These are phyloP conservation scores for Thecocarcelia acutangulata DNA, from an alignment of 2,888 invertebrate genomes.

Conservation along the genomic window DNA sequence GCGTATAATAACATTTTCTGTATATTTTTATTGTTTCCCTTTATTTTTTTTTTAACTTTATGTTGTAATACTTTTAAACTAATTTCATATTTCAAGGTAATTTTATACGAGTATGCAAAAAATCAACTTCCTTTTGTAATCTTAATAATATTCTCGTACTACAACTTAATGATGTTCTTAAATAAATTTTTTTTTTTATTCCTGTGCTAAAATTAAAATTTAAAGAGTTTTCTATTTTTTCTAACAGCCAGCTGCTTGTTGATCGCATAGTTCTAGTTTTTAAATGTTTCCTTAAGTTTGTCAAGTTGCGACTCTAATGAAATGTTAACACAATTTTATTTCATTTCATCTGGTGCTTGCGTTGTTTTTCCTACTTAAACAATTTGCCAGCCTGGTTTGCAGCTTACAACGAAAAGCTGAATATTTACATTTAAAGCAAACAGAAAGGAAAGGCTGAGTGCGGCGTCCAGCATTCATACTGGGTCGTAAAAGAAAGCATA, in stretches of 20 bases:
- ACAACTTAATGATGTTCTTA: too few relatives aligned
- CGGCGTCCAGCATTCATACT: too few relatives aligned
- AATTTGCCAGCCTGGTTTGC: conserved; percentile 50
- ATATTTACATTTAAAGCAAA: background rate
- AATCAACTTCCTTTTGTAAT: too few relatives aligned
- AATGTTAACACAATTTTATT: conserved; percentile 66
- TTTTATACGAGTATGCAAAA: too few relatives aligned
- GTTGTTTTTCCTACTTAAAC: conserved; percentile 30
- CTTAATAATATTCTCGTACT: too few relatives aligned
- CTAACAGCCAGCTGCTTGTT: conserved; percentile 14
- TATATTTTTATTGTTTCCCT: too few relatives aligned
- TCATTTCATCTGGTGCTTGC: conserved; percentile 13
- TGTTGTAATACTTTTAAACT: too few relatives aligned
- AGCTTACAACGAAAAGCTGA: conserved; percentile 28
- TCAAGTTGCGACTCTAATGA: conserved; percentile 56
- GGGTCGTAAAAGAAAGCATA: background rate
- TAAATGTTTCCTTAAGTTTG: conserved; percentile 52
- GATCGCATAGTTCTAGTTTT: conserved; percentile 48
- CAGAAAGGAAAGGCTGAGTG: background rate
- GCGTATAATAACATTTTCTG: too few relatives aligned
- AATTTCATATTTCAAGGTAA: too few relatives aligned
- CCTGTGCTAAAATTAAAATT: conserved; percentile 4
- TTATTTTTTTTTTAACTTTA: too few relatives aligned
- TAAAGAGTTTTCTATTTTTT: background rate
- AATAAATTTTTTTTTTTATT: too few relatives aligned